Percentiles rank a stretch among this genome's conserved stretches.
Evolutionary conservation across 1,140 invertebrate species (phyloP).

Genomic region (Odontomachus brunneus): DNA sequence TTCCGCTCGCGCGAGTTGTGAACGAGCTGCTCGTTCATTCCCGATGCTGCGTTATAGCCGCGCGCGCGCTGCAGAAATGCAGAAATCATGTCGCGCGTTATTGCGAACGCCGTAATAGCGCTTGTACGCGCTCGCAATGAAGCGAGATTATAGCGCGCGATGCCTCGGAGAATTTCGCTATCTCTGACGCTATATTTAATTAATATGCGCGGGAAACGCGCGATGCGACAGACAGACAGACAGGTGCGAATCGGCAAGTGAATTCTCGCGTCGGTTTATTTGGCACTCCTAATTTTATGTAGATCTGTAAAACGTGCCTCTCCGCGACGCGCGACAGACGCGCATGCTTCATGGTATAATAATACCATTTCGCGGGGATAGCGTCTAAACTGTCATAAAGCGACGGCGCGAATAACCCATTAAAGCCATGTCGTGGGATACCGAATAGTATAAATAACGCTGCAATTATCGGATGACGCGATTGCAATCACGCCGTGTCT

Average conservation of each 20-base stretch:
- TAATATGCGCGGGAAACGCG: conserved; percentile 15
- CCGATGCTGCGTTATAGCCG: conserved; percentile 30
- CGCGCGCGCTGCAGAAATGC: conserved; percentile 47
- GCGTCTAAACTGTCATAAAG: conserved; percentile 25
- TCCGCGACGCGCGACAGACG: not conserved
- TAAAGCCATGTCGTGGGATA: not conserved
- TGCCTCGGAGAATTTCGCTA: conserved; percentile 12
- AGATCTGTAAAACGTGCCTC: conserved; percentile 28
- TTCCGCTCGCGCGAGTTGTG: conserved; percentile 7
- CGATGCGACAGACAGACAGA: not conserved
- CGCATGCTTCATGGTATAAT: not conserved
- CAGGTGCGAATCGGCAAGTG: conserved; percentile 39
- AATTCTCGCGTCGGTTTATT: conserved; percentile 44
- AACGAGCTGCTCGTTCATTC: not conserved
- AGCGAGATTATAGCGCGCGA: conserved; percentile 39
- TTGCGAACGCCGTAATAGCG: conserved; percentile 39
- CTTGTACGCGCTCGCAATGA: conserved; percentile 25
- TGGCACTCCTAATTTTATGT: conserved; percentile 11
- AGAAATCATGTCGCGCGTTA: conserved; percentile 57
- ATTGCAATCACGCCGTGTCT: not conserved
- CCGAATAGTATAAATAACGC: not conserved
- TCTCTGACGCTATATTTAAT: conserved; percentile 30
- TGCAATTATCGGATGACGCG: conserved; percentile 26
- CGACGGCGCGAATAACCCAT: not conserved
- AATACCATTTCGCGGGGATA: not conserved